These are phyloP conservation scores for Hippocampus guttulatus DNA, from an alignment of 2,113 vertebrate genomes.

Conservation along the genomic window DNA sequence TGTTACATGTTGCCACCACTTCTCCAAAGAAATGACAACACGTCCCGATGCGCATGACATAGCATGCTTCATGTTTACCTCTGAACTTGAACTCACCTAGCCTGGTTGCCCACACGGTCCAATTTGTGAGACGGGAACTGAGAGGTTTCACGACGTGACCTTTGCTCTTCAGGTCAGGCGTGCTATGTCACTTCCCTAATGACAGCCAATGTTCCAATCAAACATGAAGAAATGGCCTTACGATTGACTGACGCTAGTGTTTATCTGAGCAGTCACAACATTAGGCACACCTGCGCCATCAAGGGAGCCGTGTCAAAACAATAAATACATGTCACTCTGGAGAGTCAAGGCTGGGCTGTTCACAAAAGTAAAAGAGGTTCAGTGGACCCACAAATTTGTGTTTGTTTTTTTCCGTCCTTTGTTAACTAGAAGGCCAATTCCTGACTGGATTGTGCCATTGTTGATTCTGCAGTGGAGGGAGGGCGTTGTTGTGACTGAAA, in stretches of 20 bases:
- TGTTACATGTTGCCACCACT: slow-evolving; percentile 34
- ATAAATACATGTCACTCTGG: background rate
- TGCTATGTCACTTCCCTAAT: slow-evolving; percentile 38
- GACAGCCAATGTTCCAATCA: slow-evolving; percentile 9
- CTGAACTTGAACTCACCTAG: slow-evolving; percentile 41
- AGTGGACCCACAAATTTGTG: background rate
- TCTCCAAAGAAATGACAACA: background rate
- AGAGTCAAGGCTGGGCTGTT: background rate
- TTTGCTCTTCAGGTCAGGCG: slow-evolving; percentile 41
- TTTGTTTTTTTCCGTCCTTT: background rate
- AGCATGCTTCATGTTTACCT: slow-evolving; percentile 11
- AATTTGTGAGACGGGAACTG: background rate
- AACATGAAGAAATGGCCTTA: background rate
- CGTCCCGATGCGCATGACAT: background rate
- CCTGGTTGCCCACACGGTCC: background rate
- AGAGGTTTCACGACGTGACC: slow-evolving; percentile 41
- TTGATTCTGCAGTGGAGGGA: background rate
- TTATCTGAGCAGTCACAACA: background rate
- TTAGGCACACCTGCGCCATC: background rate
- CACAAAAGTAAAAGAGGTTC: background rate
- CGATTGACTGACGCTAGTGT: no score
- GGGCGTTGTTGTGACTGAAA: background rate
- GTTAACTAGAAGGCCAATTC: background rate
- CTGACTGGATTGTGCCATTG: background rate
- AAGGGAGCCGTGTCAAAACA: background rate